These are phyloP conservation scores for Dendronephthya gigantea DNA, from an alignment of 64 coral and sea anemone species.

Conservation along the genomic window DNA sequence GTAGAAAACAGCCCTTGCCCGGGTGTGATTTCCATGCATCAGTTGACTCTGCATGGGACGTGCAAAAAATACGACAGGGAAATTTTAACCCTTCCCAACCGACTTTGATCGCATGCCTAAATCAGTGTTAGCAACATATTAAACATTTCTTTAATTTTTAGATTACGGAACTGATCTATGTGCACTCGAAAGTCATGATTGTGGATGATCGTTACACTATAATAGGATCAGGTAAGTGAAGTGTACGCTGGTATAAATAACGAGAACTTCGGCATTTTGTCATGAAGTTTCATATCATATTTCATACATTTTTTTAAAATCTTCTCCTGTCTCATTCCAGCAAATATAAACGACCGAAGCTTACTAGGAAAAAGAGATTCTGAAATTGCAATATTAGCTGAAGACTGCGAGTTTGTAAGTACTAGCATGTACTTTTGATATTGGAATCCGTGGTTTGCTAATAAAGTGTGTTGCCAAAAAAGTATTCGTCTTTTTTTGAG, in stretches of 20 bases:
- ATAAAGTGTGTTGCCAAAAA: too few species aligned
- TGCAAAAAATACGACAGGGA: too few species aligned
- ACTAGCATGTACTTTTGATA: too few species aligned
- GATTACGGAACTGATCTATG: slow-evolving; percentile 88
- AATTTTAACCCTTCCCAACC: too few species aligned
- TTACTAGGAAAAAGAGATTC: slow-evolving; percentile 78
- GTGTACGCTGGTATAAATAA: neutral
- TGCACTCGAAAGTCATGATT: slow-evolving; percentile 90
- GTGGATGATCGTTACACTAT: slow-evolving; percentile 71
- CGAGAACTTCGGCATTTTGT: neutral
- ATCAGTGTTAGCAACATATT: too few species aligned
- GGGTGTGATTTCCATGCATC: too few species aligned
- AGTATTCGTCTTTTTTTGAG: too few species aligned
- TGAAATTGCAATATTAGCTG: slow-evolving; percentile 69
- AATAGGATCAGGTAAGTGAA: slow-evolving; percentile 63
- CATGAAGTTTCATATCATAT: neutral
- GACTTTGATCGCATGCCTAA: too few species aligned
- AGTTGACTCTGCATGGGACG: too few species aligned
- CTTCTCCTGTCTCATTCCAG: slow-evolving; percentile 9
- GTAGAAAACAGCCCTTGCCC: too few species aligned
- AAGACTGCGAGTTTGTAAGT: slow-evolving; percentile 66
- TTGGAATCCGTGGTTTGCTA: too few species aligned
- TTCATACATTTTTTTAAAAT: neutral
- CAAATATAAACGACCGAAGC: slow-evolving; percentile 91
- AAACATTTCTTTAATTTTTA: neutral